Base-by-base conservation (phyloP, 1,140 invertebrate genomes). In the Pseudomyrmex dendroicus region DNA sequence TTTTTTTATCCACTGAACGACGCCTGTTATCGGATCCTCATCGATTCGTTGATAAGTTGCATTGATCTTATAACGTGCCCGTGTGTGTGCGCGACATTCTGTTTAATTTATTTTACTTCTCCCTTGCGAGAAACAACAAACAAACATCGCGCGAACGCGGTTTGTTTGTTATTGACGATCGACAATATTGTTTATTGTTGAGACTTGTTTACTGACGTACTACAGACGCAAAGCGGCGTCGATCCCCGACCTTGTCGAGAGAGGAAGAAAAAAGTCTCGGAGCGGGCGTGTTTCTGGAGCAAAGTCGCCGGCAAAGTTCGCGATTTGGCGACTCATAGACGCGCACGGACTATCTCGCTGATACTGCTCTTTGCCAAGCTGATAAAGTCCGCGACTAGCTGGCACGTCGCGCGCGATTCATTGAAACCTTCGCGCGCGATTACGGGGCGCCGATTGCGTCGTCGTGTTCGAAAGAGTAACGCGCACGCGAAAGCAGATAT, bases 351-450 rank as follows among this genome's bases (percentile, higher is more conserved):
- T 13, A 52, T 52, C 12, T 84, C 83, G 62, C 78, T 83, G 78
- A 83, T 83, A 83, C 68, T 73, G 68, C 78, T 83, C 80, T 74
- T 76, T 74, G 84, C 70, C 72, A 66, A 80, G 72, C 50, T 85
- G 84, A 85, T 85, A 85, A 85, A 63, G 72, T 63, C 17, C 72
- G 80, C 54, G 50, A 13, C 78, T 76, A 74, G 64, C 73, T 74
- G 84, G 73, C 73, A 83, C 70, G 72, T 73, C 17, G 84, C 61
- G 68, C 59, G 54, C 64, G 80, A 76, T 83, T 85, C 84, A 85
- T 86, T 74, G 85, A 85, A 86, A 72, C 67, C 84, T 86, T 84
- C 84, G 59, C 46, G 67, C 48, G 67, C 35, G 82, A 86, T 86
- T 86, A 86, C 73, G 64, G 64, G 15, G 46, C 44, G 13, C 12